Base-by-base conservation (phyloP, 2,888 invertebrate species). In the Colletes collaris region DNA sequence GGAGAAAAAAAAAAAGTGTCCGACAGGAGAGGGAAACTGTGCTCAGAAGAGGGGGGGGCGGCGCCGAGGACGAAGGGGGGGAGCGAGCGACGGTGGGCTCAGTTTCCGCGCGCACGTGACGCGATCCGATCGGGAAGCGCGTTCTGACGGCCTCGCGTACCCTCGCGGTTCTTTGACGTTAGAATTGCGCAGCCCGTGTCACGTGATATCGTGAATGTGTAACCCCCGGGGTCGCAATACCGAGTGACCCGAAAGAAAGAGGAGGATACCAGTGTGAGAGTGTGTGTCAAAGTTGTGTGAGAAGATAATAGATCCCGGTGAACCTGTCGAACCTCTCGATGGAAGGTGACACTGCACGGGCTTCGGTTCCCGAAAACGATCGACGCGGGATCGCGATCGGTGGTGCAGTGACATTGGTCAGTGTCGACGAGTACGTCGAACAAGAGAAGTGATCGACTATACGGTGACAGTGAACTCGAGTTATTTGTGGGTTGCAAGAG, bases 71-170 rank as follows among this genome's bases (percentile, higher is more conserved):
- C 40, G 49, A 60, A 58, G 75, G 66, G 68, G 55, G 81, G 80
- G 81, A 76, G 79, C 58, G 69, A 67, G 40, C 55, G 65, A 35
- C 64, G 62, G 84, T 67, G 83, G 81, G 83, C 77, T 88, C 82
- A 89, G 87, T 89, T 88, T 86, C 76, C 85, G 86, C 86, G 86
- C 83, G 85, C 89, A 88, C 88, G 89, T 88, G 89, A 89, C 85
- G 85, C 84, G 86, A 86, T 77, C 82, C 72, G 81, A 85, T 78
- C 79, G 83, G 50, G 58, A 76, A 72, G 59, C 70, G 63, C 69
- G 70, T 60, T 50, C 35, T n/a, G 44, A 56, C 10, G 35, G n/a
- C 27, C 49, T 37, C 44, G 40, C 60, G 52, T 35, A 46, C 19
- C 52, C 53, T 10, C 46, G 8, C 19, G 68, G 11, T 66, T 35